These are phyloP conservation scores for Drosophila tropicalis DNA, from an alignment of 1,140 invertebrate species.

Conservation along the genomic window DNA sequence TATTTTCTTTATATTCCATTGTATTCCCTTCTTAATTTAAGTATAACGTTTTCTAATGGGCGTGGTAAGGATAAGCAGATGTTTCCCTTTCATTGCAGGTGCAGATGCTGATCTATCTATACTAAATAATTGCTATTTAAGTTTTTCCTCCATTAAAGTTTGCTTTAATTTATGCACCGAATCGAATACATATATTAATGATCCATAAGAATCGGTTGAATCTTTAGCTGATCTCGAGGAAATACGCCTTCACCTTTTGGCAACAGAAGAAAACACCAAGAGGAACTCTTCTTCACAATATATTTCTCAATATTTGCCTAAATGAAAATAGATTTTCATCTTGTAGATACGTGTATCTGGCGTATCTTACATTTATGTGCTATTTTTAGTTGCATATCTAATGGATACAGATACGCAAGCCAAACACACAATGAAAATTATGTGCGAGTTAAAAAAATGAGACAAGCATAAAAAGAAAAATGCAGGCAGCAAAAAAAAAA, in stretches of 20 bases:
- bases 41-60: too few species aligned
- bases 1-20: too few species aligned
- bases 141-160: too few species aligned
- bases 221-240: neutral
- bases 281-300: slow-evolving; percentile 19
- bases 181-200: neutral
- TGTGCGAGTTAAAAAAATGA: slow-evolving; percentile 38
- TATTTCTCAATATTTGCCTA: slow-evolving; percentile 74
- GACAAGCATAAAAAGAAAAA: slow-evolving; percentile 23
- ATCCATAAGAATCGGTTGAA: neutral
- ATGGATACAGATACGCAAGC: slow-evolving; percentile 57
- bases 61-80: too few species aligned
- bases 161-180: neutral
- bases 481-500: slow-evolving; percentile 42
- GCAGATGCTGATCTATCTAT: too few species aligned
- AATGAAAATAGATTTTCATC: slow-evolving; percentile 73
- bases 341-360: slow-evolving; percentile 57
- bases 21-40: too few species aligned
- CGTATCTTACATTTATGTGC: slow-evolving; percentile 61
- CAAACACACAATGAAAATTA: slow-evolving; percentile 31
- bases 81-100: too few species aligned
- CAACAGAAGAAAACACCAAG: slow-evolving; percentile 15
- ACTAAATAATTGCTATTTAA: too few species aligned
- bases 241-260: slow-evolving; percentile 18
- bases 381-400: slow-evolving; percentile 68